A percentile compares a stretch with the other conserved stretches of the same genome.
These are phyloP conservation scores for Hippopotamus amphibius DNA, from an alignment of 2,113 vertebrate genomes.

Conservation along the genomic window DNA sequence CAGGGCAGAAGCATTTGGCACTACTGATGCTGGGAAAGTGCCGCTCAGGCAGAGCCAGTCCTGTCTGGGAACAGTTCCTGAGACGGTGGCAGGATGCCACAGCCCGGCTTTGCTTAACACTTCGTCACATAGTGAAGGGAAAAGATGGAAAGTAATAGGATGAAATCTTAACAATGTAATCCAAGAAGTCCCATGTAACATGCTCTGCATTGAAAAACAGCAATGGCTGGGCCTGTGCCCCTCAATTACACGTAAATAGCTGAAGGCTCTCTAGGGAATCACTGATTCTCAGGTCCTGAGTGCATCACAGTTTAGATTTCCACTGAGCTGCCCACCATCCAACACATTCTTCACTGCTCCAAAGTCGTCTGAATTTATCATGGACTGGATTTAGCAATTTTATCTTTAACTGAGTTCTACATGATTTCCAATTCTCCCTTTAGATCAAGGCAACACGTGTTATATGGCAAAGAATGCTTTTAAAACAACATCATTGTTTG, in stretches of 20 bases:
- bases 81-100: not conserved
- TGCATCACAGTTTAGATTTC: fast-evolving
- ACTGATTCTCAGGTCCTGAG: fast-evolving
- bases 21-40: fast-evolving
- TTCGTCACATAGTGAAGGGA: not conserved
- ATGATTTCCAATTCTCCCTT: not conserved
- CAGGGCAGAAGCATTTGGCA: fast-evolving
- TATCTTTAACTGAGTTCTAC: not conserved
- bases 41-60: fast-evolving
- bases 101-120: not conserved
- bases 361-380: not conserved
- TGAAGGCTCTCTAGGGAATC: too few relatives aligned
- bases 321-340: not conserved
- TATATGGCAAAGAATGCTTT: not conserved
- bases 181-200: not conserved
- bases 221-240: not conserved
- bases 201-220: not conserved
- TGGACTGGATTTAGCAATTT: not conserved
- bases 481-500: not conserved
- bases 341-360: too few relatives aligned
- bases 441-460: not conserved
- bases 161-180: not conserved
- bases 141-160: not conserved
- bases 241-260: fast-evolving
- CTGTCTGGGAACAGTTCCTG: not conserved